Conservation (phyloP, 2,113 vertebrate genomes). For the Osmerus eperlanus region DNA sequence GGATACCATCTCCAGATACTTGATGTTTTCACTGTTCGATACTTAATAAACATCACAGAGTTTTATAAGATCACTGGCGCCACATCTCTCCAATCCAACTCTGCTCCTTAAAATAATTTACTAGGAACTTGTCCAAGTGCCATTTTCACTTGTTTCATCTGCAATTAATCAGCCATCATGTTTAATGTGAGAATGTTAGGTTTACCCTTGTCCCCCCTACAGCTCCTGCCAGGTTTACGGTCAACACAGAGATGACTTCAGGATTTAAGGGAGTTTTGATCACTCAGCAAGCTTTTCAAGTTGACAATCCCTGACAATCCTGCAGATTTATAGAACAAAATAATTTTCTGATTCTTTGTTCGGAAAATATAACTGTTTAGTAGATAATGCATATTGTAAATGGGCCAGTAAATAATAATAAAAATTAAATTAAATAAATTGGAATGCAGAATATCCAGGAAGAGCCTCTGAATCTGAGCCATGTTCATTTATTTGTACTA, state of each 20-base stretch:
- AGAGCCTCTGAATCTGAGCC: constrained; percentile 56
- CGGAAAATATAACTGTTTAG: not conserved
- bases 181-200: constrained; percentile 58
- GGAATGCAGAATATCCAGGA: not conserved
- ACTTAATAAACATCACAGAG: constrained; percentile 52
- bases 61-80: constrained; percentile 64
- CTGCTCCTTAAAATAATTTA: constrained; percentile 35
- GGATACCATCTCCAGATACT: constrained; percentile 34
- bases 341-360: constrained; percentile 18
- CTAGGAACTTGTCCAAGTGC: constrained; percentile 49
- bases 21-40: constrained; percentile 40
- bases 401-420: not conserved
- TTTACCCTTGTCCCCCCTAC: constrained; percentile 43
- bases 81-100: constrained; percentile 54
- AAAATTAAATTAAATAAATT: too few relatives aligned
- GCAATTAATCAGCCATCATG: constrained; percentile 66
- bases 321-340: constrained; percentile 53
- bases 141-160: constrained; percentile 63
- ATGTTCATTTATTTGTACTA: constrained; percentile 78
- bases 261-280: constrained; percentile 62
- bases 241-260: constrained; percentile 54
- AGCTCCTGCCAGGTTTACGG: constrained; percentile 67
- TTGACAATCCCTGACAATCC: constrained; percentile 56
- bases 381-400: not conserved
- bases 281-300: constrained; percentile 60